Conservation (phyloP, 2,888 invertebrate genomes). For the Drosophila paracracens region DNA sequence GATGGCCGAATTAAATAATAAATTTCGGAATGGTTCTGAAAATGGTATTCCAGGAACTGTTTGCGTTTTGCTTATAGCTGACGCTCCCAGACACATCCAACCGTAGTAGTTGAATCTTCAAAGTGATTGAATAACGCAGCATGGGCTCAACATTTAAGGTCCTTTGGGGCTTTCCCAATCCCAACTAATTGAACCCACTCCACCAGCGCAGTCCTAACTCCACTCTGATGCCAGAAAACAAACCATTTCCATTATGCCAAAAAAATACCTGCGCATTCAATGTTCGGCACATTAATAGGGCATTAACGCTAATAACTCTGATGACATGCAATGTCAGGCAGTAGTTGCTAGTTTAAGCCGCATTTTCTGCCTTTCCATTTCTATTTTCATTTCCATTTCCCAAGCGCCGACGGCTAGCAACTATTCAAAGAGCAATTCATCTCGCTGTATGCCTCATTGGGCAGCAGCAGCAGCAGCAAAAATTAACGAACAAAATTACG, state of each 20-base stretch:
- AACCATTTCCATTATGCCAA: constrained; percentile 32
- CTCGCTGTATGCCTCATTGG: constrained; percentile 53
- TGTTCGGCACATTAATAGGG: constrained; percentile 54
- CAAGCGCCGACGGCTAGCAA: constrained; percentile 12
- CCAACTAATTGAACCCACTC: constrained; percentile 32
- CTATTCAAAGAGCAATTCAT: constrained; percentile 63
- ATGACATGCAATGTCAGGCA: constrained; percentile 66
- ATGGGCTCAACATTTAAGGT: background rate
- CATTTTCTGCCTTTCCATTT: background rate
- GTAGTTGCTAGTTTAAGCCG: constrained; percentile 10
- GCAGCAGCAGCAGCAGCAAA: constrained; percentile 30
- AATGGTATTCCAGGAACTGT: background rate
- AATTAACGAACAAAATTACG: background rate
- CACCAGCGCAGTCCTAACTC: background rate
- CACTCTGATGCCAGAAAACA: constrained; percentile 13
- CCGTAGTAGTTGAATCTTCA: background rate
- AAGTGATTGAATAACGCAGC: constrained; percentile 15
- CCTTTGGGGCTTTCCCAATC: constrained; percentile 7
- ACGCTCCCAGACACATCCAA: background rate
- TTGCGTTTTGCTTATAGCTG: background rate
- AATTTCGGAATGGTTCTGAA: constrained; percentile 11
- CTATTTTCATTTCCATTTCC: background rate
- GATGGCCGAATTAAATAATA: constrained; percentile 13
- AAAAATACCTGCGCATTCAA: constrained; percentile 13
- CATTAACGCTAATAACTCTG: constrained; percentile 68